These are phyloP conservation scores for Charanyca ferruginea DNA, from an alignment of 2,888 invertebrate species.

Conservation along the genomic window DNA sequence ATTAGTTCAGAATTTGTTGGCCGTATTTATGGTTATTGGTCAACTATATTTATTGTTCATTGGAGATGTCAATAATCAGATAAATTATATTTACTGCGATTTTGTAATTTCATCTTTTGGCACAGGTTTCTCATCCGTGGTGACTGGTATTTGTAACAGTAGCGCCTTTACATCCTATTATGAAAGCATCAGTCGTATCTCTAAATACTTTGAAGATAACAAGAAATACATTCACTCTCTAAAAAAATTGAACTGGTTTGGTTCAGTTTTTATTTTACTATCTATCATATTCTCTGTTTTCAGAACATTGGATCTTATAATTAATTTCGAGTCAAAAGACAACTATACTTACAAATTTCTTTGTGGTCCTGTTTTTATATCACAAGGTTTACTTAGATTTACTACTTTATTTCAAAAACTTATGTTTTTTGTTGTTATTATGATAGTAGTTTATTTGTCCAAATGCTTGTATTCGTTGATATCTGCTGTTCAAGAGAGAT, in stretches of 20 bases:
- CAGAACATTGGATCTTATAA: not conserved
- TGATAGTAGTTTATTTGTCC: constrained; percentile 6
- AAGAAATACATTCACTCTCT: not conserved
- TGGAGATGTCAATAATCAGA: not conserved
- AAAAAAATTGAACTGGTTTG: not conserved
- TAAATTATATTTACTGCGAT: not conserved
- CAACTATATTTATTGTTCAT: not conserved
- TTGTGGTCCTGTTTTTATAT: not conserved
- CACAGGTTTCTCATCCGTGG: not conserved
- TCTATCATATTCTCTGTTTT: not conserved
- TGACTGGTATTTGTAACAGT: not conserved
- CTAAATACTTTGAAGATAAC: not conserved
- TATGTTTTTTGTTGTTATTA: not conserved
- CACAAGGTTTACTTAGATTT: not conserved
- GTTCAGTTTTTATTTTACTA: not conserved
- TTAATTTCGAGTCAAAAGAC: not conserved
- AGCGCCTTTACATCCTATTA: not conserved
- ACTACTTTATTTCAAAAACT: not conserved
- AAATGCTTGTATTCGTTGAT: constrained; percentile 1
- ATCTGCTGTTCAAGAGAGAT: not conserved
- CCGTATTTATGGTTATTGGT: not conserved
- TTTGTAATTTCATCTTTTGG: not conserved
- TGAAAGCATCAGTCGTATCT: not conserved
- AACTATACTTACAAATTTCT: not conserved
- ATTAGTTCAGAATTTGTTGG: not conserved